Evolutionary conservation across 2,113 vertebrate genomes (phyloP), one percentile per base, ranked within the genome.

Genomic region (Synchiropus splendidus): DNA sequence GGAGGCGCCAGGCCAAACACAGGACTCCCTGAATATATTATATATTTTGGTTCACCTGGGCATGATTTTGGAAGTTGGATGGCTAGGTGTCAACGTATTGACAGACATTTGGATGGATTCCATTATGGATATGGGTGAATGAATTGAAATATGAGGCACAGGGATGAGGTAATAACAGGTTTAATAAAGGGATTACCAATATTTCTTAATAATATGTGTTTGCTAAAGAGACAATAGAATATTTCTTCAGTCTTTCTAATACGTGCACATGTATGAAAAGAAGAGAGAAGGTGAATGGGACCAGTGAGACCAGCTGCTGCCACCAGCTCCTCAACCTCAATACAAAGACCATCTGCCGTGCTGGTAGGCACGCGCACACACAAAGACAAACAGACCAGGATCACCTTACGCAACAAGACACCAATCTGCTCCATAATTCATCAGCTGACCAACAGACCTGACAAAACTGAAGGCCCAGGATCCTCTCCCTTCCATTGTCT

Each of bases 371-470:
- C 33, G 42, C 35, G 53, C 30, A 17, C n/a, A 17, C 1, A 1
- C 40, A 32, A 36, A 54, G 65, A 70, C 77, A 75, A 56, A 47
- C 52, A 70, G 55, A 66, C 70, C 42, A 4, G 49, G 42, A 64
- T 81, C 65, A 72, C 65, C 67, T 66, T 75, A 78, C 48, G 61
- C 57, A 80, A 77, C 49, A 10, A 49, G 75, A 78, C 73, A 50
- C 73, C 48, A 47, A 61, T 52, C 46, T 36, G 14, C 31, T 81
- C 17, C 61, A 80, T 83, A 76, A 83, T 82, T 82, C 64, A 79
- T 53, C 34, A 55, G 54, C 45, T 58, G 42, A 51, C 41, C 40
- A 4, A 34, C 39, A 55, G 40, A 48, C 34, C 58, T 42, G 32
- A 55, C 61, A 60, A 31, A 35, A 49, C 39, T 13, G 5, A 14